Conservation (phyloP, 2,888 invertebrate species). For the Caenorhabditis angaria region DNA sequence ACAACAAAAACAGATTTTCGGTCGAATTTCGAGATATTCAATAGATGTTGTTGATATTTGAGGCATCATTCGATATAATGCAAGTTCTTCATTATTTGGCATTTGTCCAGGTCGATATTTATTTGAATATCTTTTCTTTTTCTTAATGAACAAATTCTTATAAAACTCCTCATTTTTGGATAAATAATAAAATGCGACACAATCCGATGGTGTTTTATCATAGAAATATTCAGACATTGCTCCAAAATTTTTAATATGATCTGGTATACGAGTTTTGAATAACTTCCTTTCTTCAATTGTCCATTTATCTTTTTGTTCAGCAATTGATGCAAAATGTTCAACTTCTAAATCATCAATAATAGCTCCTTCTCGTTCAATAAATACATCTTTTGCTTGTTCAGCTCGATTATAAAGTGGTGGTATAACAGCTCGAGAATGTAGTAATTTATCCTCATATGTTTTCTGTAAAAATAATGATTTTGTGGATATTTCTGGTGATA, state of each 20-base stretch:
- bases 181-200: conserved; percentile 34
- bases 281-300: conserved; percentile 17
- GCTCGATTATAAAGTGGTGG: conserved; percentile 22
- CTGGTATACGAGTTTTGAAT: conserved; percentile 23
- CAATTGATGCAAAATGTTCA: conserved; percentile 15
- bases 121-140: conserved; percentile 12
- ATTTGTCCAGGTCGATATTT: conserved; percentile 21
- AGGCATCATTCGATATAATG: conserved; percentile 22
- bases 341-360: conserved; percentile 23
- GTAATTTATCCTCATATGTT: conserved; percentile 20
- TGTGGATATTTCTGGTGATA: neutral
- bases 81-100: conserved; percentile 31
- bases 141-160: conserved; percentile 28
- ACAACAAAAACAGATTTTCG: conserved; percentile 32
- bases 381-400: conserved; percentile 19
- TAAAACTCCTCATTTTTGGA: conserved; percentile 27
- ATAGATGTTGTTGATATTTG: conserved; percentile 5
- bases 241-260: conserved; percentile 34
- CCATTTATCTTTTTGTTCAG: conserved; percentile 15
- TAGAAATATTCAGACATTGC: conserved; percentile 26
- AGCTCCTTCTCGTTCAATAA: conserved; percentile 18
- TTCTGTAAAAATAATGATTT: conserved; percentile 4
- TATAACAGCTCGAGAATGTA: conserved; percentile 11
- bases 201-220: conserved; percentile 29
- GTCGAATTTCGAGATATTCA: neutral